Evolutionary conservation across 2,888 invertebrate genomes (phyloP).

Genomic region (Ceriagrion tenellum): DNA sequence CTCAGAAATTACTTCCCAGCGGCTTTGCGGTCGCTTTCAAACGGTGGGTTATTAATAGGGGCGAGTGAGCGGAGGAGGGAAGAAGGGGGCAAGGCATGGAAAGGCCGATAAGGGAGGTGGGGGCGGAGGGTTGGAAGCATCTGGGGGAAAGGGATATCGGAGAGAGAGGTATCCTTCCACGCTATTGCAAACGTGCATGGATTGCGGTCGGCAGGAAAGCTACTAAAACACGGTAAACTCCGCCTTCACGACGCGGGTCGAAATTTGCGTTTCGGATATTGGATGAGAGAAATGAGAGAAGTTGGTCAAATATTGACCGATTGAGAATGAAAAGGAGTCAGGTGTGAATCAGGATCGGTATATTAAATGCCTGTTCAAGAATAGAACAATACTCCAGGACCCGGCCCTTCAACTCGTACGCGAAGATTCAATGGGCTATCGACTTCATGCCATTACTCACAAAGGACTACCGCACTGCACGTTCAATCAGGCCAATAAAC

Average conservation of each 20-base stretch:
- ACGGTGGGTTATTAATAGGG: constrained; percentile 28
- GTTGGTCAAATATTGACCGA: not conserved
- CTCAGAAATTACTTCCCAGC: constrained; percentile 36
- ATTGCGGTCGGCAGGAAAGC: constrained; percentile 16
- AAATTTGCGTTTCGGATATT: constrained; percentile 24
- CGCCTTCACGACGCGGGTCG: not conserved
- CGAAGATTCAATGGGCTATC: not conserved
- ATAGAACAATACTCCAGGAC: not conserved
- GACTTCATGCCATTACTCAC: not conserved
- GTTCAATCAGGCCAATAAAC: too few species aligned
- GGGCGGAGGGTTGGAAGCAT: not conserved
- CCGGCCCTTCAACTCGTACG: not conserved
- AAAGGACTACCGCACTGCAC: too few species aligned
- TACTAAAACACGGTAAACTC: constrained; percentile 24
- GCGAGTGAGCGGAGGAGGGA: not conserved
- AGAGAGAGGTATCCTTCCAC: not conserved
- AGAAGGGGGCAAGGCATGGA: not conserved
- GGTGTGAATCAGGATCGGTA: not conserved
- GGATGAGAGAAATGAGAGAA: not conserved
- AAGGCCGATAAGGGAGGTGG: not conserved
- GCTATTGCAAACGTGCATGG: constrained; percentile 32
- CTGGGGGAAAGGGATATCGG: not conserved
- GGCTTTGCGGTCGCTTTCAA: constrained; percentile 36
- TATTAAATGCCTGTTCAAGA: not conserved
- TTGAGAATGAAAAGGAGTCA: constrained; percentile 7